Percentiles rank a stretch among this genome's conserved stretches.
These are phyloP conservation scores for Umimayanthus chanpuru DNA, from an alignment of 92 coral and sea anemone species.

Conservation along the genomic window DNA sequence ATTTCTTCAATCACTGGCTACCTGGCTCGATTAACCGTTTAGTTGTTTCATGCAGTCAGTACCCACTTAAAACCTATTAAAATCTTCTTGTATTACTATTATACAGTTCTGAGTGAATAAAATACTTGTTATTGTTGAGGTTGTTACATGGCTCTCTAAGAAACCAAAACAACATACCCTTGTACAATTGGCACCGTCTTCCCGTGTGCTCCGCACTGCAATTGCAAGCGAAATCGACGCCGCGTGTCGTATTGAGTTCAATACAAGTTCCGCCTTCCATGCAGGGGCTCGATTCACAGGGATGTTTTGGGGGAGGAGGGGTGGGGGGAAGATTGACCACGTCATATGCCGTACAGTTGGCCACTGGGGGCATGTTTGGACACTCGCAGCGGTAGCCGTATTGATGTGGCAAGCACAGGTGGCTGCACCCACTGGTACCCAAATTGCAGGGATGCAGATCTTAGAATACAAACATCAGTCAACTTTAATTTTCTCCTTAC, in stretches of 20 bases:
- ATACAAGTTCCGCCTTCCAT: conserved; percentile 32
- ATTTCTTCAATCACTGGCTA: too few relatives aligned
- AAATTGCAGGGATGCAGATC: conserved; percentile 65
- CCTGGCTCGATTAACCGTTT: too few relatives aligned
- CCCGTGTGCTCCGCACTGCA: conserved; percentile 38
- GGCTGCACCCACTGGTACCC: conserved; percentile 62
- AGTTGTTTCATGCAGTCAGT: too few relatives aligned
- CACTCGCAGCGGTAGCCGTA: conserved; percentile 69
- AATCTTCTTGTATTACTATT: too few relatives aligned
- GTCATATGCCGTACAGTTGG: conserved; percentile 33
- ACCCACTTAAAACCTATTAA: too few relatives aligned
- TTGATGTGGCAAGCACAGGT: conserved; percentile 66
- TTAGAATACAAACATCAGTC: background rate
- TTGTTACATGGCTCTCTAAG: background rate
- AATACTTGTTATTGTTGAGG: too few relatives aligned
- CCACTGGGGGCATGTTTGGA: conserved; percentile 29
- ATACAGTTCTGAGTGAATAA: too few relatives aligned
- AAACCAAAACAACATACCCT: background rate
- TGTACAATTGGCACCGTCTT: conserved; percentile 14
- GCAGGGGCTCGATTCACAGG: conserved; percentile 26
- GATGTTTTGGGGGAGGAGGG: conserved; percentile 1
- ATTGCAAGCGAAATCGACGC: conserved; percentile 14
- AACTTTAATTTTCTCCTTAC: too few relatives aligned
- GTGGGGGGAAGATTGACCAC: background rate
- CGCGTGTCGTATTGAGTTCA: conserved; percentile 15